Evolutionary conservation across 2,888 invertebrate genomes (phyloP).

Genomic region (Tribolium freemani): DNA sequence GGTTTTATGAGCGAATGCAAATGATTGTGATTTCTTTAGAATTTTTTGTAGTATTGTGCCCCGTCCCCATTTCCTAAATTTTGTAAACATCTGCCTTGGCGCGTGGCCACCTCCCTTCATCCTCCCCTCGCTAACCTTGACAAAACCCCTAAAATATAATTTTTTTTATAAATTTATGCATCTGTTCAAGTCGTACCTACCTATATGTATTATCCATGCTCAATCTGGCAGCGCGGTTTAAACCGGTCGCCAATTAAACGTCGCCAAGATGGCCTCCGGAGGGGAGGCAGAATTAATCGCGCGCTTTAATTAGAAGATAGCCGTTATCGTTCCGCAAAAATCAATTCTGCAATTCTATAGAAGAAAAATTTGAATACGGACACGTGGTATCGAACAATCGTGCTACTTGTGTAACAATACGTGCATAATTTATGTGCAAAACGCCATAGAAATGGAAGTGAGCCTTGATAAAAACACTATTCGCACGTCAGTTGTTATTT

Average conservation of each 20-base stretch:
- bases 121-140: slow-evolving; percentile 48
- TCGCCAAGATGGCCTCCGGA: slow-evolving; percentile 25
- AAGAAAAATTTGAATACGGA: slow-evolving; percentile 63
- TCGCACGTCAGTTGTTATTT: slow-evolving; percentile 48
- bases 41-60: slow-evolving; percentile 60
- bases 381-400: slow-evolving; percentile 61
- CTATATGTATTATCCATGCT: slow-evolving; percentile 37
- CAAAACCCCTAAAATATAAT: slow-evolving; percentile 57
- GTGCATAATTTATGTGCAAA: slow-evolving; percentile 62
- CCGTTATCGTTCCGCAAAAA: slow-evolving; percentile 48
- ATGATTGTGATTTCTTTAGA: slow-evolving; percentile 62
- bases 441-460: slow-evolving; percentile 58
- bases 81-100: slow-evolving; percentile 66
- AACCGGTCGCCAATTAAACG: slow-evolving; percentile 30
- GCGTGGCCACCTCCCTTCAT: slow-evolving; percentile 51
- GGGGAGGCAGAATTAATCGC: not conserved
- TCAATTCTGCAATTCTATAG: slow-evolving; percentile 54
- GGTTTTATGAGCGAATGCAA: slow-evolving; percentile 61
- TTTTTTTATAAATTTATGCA: slow-evolving; percentile 64
- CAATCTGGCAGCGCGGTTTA: slow-evolving; percentile 33
- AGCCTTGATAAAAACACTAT: slow-evolving; percentile 53
- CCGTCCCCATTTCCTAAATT: slow-evolving; percentile 66
- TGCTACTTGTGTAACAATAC: slow-evolving; percentile 64
- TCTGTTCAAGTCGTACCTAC: slow-evolving; percentile 57
- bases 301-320: slow-evolving; percentile 13